phyloP scores from a whole-genome alignment of 1,140 invertebrate species.

The Megalonaias nervosa region DNA sequence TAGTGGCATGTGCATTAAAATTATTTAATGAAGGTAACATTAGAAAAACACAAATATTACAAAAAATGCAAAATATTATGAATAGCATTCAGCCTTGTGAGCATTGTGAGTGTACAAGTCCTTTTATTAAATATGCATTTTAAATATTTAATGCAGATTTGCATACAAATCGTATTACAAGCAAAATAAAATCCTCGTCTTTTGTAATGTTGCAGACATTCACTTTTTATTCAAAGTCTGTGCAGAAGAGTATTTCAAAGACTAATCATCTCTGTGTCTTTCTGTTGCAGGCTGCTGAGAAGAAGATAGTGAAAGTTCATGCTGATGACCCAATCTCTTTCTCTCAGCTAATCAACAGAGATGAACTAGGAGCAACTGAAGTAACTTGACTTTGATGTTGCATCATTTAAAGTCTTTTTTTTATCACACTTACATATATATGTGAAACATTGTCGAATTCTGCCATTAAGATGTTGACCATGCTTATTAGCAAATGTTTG shows the following conservation, averaged over 20 bases:
- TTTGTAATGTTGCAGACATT: not conserved
- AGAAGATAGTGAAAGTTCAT: constrained; percentile 81
- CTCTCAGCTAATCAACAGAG: constrained; percentile 83
- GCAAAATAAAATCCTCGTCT: too few species aligned
- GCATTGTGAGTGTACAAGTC: too few species aligned
- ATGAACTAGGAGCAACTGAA: constrained; percentile 77
- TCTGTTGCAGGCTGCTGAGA: constrained; percentile 70
- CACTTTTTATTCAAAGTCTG: not conserved
- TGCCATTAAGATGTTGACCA: not conserved
- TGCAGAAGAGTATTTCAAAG: not conserved
- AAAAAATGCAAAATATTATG: too few species aligned
- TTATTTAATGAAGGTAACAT: too few species aligned
- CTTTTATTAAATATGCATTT: too few species aligned
- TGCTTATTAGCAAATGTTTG: not conserved
- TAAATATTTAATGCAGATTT: too few species aligned
- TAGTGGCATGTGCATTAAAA: too few species aligned
- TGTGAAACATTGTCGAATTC: not conserved
- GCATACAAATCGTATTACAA: too few species aligned
- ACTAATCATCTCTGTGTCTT: not conserved
- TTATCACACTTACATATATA: not conserved
- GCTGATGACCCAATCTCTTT: constrained; percentile 92
- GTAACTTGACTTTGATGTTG: constrained; percentile 70
- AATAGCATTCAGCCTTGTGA: too few species aligned
- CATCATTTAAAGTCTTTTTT: not conserved
- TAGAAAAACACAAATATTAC: too few species aligned